A percentile compares a stretch with the other conserved stretches of the same genome.
Evolutionary conservation across 2,797 vertebrate genomes (phyloP).

Genomic region (Oreochromis mossambicus): DNA sequence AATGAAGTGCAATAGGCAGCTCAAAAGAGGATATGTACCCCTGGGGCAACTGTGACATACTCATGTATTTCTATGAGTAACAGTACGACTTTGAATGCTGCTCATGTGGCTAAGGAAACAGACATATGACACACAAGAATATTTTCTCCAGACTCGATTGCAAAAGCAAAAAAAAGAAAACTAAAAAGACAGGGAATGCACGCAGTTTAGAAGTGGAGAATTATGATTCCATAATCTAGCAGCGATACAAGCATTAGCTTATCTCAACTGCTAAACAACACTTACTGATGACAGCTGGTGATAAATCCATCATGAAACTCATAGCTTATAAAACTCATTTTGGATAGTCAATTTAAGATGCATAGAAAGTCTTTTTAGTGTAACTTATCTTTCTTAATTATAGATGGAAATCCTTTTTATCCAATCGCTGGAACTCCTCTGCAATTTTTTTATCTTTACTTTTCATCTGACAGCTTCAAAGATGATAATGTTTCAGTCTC

Average conservation of each 20-base stretch:
- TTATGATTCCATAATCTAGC: neutral
- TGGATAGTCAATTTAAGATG: neutral
- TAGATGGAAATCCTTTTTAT: neutral
- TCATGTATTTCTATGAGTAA: neutral
- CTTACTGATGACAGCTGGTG: neutral
- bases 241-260: neutral
- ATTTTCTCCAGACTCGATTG: neutral
- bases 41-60: neutral
- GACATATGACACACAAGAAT: neutral
- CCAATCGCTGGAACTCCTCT: neutral
- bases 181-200: neutral
- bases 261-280: neutral
- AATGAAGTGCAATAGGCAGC: conserved; percentile 6
- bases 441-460: neutral
- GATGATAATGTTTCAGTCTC: neutral
- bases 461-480: neutral
- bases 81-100: neutral
- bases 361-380: neutral
- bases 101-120: neutral
- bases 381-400: neutral
- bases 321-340: neutral
- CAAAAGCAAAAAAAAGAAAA: neutral
- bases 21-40: conserved; percentile 5
- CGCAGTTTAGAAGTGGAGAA: neutral
- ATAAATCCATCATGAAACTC: neutral